A percentile compares a stretch with the other conserved stretches of the same genome.
phyloP scores from a whole-genome alignment of 2,888 invertebrate species.

The Ferdinandea cuprea region DNA sequence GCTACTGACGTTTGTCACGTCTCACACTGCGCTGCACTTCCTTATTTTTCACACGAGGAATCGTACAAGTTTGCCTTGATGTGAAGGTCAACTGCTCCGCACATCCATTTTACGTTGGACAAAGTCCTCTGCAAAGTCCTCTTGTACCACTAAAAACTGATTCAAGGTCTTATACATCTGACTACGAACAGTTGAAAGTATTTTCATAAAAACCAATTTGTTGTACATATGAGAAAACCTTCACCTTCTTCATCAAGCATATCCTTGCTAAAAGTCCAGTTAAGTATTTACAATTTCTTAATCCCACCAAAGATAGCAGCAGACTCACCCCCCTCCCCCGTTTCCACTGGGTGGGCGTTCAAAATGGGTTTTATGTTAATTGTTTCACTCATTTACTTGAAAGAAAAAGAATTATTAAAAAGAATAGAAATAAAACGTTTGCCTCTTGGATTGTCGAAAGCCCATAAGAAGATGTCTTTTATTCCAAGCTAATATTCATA shows the following conservation, averaged over 20 bases:
- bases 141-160: too few species aligned
- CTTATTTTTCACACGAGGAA: too few species aligned
- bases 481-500: slow-evolving; percentile 60
- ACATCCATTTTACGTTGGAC: too few species aligned
- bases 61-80: too few species aligned
- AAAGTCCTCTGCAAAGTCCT: too few species aligned
- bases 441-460: slow-evolving; percentile 46
- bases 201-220: background rate
- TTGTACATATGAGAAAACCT: background rate
- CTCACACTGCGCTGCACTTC: too few species aligned
- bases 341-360: slow-evolving; percentile 17
- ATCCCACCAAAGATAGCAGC: slow-evolving; percentile 2
- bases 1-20: too few species aligned
- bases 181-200: too few species aligned
- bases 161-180: too few species aligned
- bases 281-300: slow-evolving; percentile 27
- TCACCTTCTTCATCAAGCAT: slow-evolving; percentile 4
- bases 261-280: slow-evolving; percentile 7
- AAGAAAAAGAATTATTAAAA: slow-evolving; percentile 40
- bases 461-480: slow-evolving; percentile 49
- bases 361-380: slow-evolving; percentile 67
- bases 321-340: too few species aligned
- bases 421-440: slow-evolving; percentile 51
- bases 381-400: slow-evolving; percentile 40
- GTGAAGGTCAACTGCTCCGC: too few species aligned